A percentile compares a stretch with the other conserved stretches of the same genome.
Evolutionary conservation across 2,113 vertebrate species (phyloP).

Genomic region (Cygnus buccinator): DNA sequence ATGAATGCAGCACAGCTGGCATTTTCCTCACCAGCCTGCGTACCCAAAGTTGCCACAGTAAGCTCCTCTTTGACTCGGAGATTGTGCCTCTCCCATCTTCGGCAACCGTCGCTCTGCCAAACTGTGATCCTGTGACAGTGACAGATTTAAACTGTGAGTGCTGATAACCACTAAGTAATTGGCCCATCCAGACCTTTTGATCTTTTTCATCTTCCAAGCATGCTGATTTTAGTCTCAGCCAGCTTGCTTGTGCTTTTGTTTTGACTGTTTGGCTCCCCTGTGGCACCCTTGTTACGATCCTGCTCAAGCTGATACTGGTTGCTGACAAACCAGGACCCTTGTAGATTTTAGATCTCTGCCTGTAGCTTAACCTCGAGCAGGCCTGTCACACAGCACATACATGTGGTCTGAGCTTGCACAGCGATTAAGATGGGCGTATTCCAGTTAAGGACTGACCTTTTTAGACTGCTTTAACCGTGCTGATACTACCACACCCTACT

Average conservation of each 20-base stretch:
- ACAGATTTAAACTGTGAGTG: constrained; percentile 64
- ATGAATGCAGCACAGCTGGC: constrained; percentile 88
- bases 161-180: background rate
- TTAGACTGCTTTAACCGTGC: background rate
- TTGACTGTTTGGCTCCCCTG: background rate
- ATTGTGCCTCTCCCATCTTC: constrained; percentile 81
- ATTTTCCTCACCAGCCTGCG: constrained; percentile 87
- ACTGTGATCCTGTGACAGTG: constrained; percentile 51
- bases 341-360: background rate
- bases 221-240: background rate
- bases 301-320: background rate
- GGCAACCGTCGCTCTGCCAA: constrained; percentile 57
- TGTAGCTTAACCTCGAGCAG: background rate
- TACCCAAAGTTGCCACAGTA: constrained; percentile 80
- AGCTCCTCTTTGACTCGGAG: constrained; percentile 84
- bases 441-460: background rate
- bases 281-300: background rate
- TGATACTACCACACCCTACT: background rate
- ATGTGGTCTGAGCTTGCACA: background rate
- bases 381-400: background rate
- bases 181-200: background rate
- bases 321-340: background rate
- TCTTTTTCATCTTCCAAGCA: accelerated
- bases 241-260: background rate
- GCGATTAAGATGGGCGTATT: background rate